Base-by-base conservation (phyloP, 2,888 invertebrate genomes). In the Molorchus minor region DNA sequence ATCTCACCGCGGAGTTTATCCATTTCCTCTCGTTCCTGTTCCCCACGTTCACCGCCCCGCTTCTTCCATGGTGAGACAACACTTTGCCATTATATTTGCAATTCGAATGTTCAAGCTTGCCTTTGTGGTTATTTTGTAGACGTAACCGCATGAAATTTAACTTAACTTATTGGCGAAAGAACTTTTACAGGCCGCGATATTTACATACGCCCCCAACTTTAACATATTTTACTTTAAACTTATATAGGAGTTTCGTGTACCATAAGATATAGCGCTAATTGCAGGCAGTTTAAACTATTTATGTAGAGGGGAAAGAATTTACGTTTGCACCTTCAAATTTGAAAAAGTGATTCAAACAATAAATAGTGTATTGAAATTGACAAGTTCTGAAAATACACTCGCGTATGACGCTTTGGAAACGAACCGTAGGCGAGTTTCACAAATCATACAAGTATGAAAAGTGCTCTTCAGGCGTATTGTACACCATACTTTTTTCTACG, bases 1-100 rank as follows among this genome's bases (percentile, higher is more conserved):
- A 78, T 79, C 79, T 77, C 77, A 75, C 77, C 75, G 76, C 74
- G 71, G 76, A 78, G 78, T 79, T 79, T 79, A 79, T 79, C 78
- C 79, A 78, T 79, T 79, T 79, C 79, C 79, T 78, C 58, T 60
- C 60, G 62, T 60, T 70, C 69, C 71, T 73, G 68, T 68, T 70
- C 73, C 74, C 71, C 63, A 69, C 60, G 47, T 55, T 56, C 58
- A 30, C 49, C 44, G 8, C 33, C 56, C 58, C 35, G 44, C 64
- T 44, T 53, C 49, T 51, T 45, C 62, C 56, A 61, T 65, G 68
- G 65, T 68, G 68, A 71, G 72, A 72, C 75, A 73, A 73, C 75
- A 73, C 72, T 74, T 65, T 62, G 71, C 74, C 72, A 72, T 75
- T 75, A 74, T 71, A 77, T 76, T 77, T 76, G 77, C 77, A 77